Evolutionary conservation across 2,888 invertebrate species (phyloP), one percentile per base, ranked within the genome.

Genomic region (Drosophila prostipennis): DNA sequence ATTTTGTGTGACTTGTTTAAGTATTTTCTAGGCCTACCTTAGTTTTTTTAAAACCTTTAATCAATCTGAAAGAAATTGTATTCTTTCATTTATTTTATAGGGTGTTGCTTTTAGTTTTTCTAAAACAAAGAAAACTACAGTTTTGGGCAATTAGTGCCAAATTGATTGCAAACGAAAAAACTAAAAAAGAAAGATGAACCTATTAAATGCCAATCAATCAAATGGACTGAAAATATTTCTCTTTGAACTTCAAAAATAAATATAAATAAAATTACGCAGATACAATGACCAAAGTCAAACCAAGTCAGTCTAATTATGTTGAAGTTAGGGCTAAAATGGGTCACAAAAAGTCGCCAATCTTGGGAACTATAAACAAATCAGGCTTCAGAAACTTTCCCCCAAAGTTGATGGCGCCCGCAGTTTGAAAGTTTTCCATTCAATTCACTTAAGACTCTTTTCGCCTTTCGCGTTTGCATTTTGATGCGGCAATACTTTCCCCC

Each of bases 341-440:
- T 39, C 65, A 64, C 65, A 68, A 49, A 60, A 19, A 34, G 57
- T 64, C 40, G 40, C 45, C n/a, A 45, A 60, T 67, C 52, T 61
- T 58, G 34, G 19, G 58, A 53, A 57, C 55, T 55, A 39, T 55
- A 61, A 72, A 72, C 61, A 61, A 58, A 71, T 63, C 42, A 46
- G 51, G 34, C 26, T 54, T 49, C 64, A 39, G 19, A 63, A 48
- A 56, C 32, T 73, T 72, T 72, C 32, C 16, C 34, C 34, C 1
- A 48, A 48, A 58, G 61, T 81, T 81, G 72, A 76, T 76, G 72
- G 74, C 74, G 67, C 69, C 87, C 68, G 69, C 81, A 80, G 82
- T 87, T 79, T 40, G 51, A 76, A 87, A 82, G 57, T 82, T 82
- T 87, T 77, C 72, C 82, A 81, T 80, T 80, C 83, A 88, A 84